Evolutionary conservation across 92 coral and sea anemone genomes (phyloP).

Genomic region (Palythoa heliodiscus): DNA sequence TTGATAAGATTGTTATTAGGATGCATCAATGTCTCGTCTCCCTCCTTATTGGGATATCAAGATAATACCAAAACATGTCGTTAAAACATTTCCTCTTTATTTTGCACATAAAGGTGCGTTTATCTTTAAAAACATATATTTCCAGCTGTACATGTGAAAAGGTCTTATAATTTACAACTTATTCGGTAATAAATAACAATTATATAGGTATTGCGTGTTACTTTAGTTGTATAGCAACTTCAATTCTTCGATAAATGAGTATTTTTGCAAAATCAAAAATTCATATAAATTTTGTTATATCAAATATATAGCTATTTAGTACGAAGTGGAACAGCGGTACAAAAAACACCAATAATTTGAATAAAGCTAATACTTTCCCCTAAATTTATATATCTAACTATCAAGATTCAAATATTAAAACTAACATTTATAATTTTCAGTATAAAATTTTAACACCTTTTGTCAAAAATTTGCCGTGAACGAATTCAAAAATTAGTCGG

Average conservation of each 20-base stretch:
- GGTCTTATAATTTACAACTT: slow-evolving; percentile 34
- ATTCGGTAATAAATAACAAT: slow-evolving; percentile 42
- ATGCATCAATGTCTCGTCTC: no score
- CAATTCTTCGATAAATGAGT: slow-evolving; percentile 14
- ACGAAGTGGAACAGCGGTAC: not conserved
- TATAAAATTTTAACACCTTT: not conserved
- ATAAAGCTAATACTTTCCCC: not conserved
- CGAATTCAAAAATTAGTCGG: not conserved
- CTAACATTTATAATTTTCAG: not conserved
- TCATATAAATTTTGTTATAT: slow-evolving; percentile 2
- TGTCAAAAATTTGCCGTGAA: not conserved
- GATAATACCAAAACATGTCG: not conserved
- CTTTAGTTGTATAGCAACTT: not conserved
- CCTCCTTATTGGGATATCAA: not conserved
- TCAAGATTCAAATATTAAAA: slow-evolving; percentile 11
- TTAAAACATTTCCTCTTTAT: slow-evolving; percentile 13
- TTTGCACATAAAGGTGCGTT: slow-evolving; percentile 39
- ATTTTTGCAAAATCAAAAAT: slow-evolving; percentile 4
- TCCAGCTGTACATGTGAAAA: slow-evolving; percentile 35
- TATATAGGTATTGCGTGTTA: slow-evolving; percentile 24
- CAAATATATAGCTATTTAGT: slow-evolving; percentile 33
- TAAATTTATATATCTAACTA: not conserved
- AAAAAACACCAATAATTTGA: not conserved
- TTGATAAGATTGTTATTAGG: no score
- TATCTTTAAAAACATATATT: slow-evolving; percentile 21